These are phyloP conservation scores for Etheostoma perlongum DNA, from an alignment of 2,797 vertebrate genomes.

Conservation along the genomic window DNA sequence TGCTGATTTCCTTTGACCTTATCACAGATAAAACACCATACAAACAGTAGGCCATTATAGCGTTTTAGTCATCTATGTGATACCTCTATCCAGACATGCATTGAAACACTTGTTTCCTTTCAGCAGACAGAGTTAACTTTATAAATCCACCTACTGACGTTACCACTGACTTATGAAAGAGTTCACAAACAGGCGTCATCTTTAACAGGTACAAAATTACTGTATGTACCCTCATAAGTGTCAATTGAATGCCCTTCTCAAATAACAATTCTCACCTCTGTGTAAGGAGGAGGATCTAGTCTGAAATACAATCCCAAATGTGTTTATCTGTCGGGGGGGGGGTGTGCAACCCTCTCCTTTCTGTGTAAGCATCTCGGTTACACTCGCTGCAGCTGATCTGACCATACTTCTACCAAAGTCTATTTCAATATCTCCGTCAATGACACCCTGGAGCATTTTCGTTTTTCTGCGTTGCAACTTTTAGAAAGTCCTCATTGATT, in stretches of 20 bases:
- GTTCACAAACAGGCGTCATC: not conserved
- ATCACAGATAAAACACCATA: not conserved
- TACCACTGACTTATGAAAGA: not conserved
- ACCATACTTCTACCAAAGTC: slow-evolving; percentile 24
- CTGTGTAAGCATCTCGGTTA: slow-evolving; percentile 44
- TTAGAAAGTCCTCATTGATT: slow-evolving; percentile 26
- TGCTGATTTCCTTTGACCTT: slow-evolving; percentile 12
- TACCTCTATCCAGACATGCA: not conserved
- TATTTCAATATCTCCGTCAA: slow-evolving; percentile 3
- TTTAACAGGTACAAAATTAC: slow-evolving; percentile 1
- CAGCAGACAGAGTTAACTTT: not conserved
- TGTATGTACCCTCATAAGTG: not conserved
- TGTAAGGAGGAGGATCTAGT: not conserved
- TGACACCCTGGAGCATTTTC: not conserved
- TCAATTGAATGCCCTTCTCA: slow-evolving; percentile 48
- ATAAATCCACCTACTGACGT: not conserved
- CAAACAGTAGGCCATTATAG: not conserved
- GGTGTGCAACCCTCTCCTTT: slow-evolving; percentile 14
- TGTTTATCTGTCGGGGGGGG: slow-evolving; percentile 47
- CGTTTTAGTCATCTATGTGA: not conserved
- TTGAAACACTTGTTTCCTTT: not conserved
- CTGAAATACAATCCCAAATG: slow-evolving; percentile 52
- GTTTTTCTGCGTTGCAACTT: slow-evolving; percentile 14
- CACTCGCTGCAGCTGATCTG: slow-evolving; percentile 60
- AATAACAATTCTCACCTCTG: slow-evolving; percentile 38